Evolutionary conservation across 1,140 invertebrate genomes (phyloP).

Genomic region (Elymnias hypermnestra): DNA sequence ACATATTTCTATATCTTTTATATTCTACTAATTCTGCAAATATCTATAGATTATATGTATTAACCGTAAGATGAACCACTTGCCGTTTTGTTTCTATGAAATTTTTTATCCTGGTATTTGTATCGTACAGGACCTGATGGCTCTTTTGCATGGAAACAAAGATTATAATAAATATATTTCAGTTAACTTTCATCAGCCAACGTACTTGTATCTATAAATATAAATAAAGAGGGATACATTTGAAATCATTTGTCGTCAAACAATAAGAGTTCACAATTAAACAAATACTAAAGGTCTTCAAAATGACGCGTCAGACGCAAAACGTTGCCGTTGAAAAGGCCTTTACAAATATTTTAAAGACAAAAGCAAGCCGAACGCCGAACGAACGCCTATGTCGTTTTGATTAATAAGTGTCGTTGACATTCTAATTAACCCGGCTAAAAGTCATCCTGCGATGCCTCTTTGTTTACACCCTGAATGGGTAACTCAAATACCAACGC

Average conservation of each 20-base stretch:
- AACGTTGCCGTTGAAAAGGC: slow-evolving; percentile 15
- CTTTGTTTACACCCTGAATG: slow-evolving; percentile 46
- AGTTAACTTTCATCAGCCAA: too few relatives aligned
- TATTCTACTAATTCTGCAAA: too few relatives aligned
- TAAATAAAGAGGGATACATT: too few relatives aligned
- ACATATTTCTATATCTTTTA: too few relatives aligned
- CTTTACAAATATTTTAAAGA: slow-evolving; percentile 26
- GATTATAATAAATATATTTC: too few relatives aligned
- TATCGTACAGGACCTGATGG: too few relatives aligned
- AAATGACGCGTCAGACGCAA: slow-evolving; percentile 25
- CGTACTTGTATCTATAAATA: too few relatives aligned
- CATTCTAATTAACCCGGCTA: slow-evolving; percentile 67
- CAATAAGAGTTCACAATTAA: slow-evolving; percentile 3
- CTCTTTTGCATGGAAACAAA: too few relatives aligned
- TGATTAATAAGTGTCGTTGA: slow-evolving; percentile 68
- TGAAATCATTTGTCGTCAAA: not conserved
- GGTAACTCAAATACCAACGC: slow-evolving; percentile 38
- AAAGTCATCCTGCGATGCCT: slow-evolving; percentile 47
- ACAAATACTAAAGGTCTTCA: slow-evolving; percentile 13
- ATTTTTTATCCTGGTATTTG: too few relatives aligned
- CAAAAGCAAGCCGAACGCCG: slow-evolving; percentile 15
- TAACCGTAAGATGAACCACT: too few relatives aligned
- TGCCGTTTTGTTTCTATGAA: too few relatives aligned
- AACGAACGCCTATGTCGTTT: slow-evolving; percentile 35
- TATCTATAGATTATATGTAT: too few relatives aligned